Evolutionary conservation across 2,797 vertebrate genomes (phyloP).

Genomic region (Orientallactaga sibirica): DNA sequence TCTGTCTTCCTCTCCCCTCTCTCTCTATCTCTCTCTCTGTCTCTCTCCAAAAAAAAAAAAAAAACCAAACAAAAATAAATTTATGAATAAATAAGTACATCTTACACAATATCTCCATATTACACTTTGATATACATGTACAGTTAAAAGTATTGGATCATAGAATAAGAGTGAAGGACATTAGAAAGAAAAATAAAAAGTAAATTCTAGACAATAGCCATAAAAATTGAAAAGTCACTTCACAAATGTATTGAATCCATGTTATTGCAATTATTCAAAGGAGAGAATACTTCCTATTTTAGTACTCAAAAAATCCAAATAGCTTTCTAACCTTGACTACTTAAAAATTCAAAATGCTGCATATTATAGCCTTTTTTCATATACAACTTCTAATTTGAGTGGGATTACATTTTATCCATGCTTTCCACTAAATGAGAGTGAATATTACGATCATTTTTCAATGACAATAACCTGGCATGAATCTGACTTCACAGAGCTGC

Average conservation of each 20-base stretch:
- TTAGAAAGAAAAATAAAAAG: not conserved
- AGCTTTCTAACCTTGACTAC: slow-evolving; percentile 24
- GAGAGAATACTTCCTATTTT: not conserved
- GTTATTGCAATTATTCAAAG: slow-evolving; percentile 24
- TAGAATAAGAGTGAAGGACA: not conserved
- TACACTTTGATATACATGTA: not conserved
- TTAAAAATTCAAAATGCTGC: slow-evolving; percentile 49
- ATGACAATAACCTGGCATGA: not conserved
- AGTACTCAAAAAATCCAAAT: not conserved
- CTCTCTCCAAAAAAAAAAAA: too few species aligned
- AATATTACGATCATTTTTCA: slow-evolving; percentile 59
- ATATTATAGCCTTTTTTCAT: slow-evolving; percentile 43
- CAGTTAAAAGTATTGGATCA: not conserved
- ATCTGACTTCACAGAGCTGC: not conserved
- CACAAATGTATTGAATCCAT: not conserved
- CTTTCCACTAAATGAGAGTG: slow-evolving; percentile 46
- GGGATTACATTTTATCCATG: slow-evolving; percentile 51
- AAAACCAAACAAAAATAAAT: too few species aligned
- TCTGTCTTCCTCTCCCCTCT: too few species aligned
- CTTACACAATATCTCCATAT: not conserved
- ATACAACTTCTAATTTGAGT: slow-evolving; percentile 60
- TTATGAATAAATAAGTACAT: too few species aligned
- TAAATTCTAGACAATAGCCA: not conserved
- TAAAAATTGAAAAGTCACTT: slow-evolving; percentile 49
- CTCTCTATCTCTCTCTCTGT: too few species aligned